phyloP scores from a whole-genome alignment of 2,113 vertebrate species.

The Apteryx mantelli region DNA sequence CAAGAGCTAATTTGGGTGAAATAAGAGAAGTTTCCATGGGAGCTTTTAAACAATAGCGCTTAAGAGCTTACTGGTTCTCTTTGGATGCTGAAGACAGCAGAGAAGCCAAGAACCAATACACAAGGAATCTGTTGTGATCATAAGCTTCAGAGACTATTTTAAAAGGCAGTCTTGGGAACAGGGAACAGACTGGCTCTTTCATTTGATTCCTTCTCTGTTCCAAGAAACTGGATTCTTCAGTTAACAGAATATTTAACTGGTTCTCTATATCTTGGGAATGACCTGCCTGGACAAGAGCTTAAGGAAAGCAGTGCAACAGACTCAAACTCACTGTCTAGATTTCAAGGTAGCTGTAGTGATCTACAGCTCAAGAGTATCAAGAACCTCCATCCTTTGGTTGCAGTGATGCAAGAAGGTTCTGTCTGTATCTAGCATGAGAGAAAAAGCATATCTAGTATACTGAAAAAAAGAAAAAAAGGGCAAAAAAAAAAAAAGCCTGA shows the following conservation, averaged over 20 bases:
- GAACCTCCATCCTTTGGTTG: background rate
- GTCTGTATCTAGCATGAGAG: background rate
- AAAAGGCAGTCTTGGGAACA: background rate
- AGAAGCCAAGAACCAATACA: background rate
- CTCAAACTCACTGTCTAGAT: background rate
- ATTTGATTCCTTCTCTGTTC: background rate
- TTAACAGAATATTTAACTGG: background rate
- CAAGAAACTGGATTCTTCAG: background rate
- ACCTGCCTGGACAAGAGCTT: background rate
- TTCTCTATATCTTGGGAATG: background rate
- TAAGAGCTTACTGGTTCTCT: background rate
- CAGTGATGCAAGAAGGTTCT: background rate
- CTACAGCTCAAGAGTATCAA: background rate
- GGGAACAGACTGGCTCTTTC: background rate
- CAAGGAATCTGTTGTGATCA: background rate
- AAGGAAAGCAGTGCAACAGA: rapidly evolving
- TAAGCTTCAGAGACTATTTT: background rate
- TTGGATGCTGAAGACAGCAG: background rate
- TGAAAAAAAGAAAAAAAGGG: background rate
- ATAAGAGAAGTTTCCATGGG: background rate
- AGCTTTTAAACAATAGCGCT: background rate
- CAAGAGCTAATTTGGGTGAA: background rate
- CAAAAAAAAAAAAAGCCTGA: background rate
- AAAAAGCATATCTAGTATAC: background rate
- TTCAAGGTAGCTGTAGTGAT: background rate